phyloP scores from a whole-genome alignment of 2,113 vertebrate species.

The Alligator sinensis region DNA sequence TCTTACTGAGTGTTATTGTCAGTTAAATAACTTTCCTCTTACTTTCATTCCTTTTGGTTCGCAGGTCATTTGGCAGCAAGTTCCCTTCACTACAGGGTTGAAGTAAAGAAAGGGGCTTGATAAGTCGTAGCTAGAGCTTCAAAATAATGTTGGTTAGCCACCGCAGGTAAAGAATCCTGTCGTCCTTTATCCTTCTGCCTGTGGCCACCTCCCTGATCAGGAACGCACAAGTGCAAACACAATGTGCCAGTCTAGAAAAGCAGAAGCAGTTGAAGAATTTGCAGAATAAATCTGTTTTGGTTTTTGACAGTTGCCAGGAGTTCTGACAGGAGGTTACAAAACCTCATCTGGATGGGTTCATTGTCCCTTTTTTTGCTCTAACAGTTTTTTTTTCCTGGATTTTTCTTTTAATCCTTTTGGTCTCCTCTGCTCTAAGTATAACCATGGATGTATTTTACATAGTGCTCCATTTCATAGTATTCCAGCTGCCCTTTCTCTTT shows the following conservation, averaged over 20 bases:
- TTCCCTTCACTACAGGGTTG: conserved; percentile 5
- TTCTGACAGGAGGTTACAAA: neutral
- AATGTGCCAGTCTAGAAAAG: neutral
- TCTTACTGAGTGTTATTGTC: conserved; percentile 13
- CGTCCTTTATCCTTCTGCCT: neutral
- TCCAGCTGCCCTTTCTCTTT: neutral
- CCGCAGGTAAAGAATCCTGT: neutral
- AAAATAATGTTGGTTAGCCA: neutral
- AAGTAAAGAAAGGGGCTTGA: conserved; percentile 10
- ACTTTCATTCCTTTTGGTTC: conserved; percentile 27
- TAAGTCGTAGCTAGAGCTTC: neutral
- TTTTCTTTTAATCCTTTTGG: neutral
- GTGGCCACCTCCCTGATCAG: neutral
- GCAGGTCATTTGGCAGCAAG: neutral
- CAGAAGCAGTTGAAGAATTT: neutral
- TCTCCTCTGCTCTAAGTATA: neutral
- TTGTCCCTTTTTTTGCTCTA: neutral
- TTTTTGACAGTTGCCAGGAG: neutral
- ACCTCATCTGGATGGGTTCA: neutral
- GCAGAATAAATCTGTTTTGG: neutral
- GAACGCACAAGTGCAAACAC: neutral
- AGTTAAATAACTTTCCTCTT: conserved; percentile 37
- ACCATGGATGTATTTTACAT: neutral
- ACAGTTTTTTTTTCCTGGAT: neutral
- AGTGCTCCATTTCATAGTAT: neutral